Evolutionary conservation across 2,113 vertebrate species (phyloP), one percentile per base, ranked within the genome.

Genomic region (Corapipo altera): DNA sequence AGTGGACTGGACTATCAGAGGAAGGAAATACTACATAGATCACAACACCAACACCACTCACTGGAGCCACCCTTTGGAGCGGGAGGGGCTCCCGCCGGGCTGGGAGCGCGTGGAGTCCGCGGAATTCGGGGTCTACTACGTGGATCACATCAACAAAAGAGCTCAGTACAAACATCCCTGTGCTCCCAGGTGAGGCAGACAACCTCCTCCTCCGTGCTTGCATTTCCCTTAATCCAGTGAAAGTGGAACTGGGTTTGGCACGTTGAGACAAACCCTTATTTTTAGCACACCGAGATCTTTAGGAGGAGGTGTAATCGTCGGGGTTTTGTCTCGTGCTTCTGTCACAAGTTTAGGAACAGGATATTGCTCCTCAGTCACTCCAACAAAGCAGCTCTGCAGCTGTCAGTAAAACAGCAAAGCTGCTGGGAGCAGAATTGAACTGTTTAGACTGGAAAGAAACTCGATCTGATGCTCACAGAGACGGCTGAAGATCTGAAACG

Each of bases 11-110:
- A 99, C 99, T 93, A 99, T 99, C 92, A 96, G 99, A 71, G 99
- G 99, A 96, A 98, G 99, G 96, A 99, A 99, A 94, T 99, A 99
- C 92, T 99, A 99, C 91, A 99, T 99, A 55, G 99, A 99, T 81
- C 99, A 99, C 95, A 99, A 99, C 98, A 99, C 99, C 15, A 99
- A 99, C 94, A 99, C 99, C 2, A 99, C 99, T 11, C 99, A 99
- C 85, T 99, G 99, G 99, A 99, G 99, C 98, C 99, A 99, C 85
- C 99, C 99, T 5, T 98, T 99, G 37, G 99, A 99, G 97, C 97
- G 99, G 14, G 99, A 99, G 92, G 99, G 99, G 49, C 98, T 99
- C 94, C 99, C 99, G 4, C 99, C 99, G 2, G 99, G 99, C 77
- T 99, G 99, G 99, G 99, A 99, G 91, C 98, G 99, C 87, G 99